Evolutionary conservation across 2,888 invertebrate species (phyloP).

Genomic region (Chalcosyrphus nemorum): DNA sequence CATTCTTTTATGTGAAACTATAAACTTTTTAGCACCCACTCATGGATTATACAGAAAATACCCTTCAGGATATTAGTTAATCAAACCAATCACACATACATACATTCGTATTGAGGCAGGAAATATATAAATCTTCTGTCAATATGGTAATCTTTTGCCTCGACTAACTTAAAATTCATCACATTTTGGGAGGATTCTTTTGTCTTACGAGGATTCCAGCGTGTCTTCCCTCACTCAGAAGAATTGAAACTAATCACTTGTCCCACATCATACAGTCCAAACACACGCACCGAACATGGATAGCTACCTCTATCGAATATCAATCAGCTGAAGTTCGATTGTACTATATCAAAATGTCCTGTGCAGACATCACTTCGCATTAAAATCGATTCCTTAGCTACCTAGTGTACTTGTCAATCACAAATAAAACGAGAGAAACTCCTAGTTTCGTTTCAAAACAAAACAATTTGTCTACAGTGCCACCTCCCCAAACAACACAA

Average conservation of each 20-base stretch:
- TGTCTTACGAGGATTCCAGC: too few relatives aligned
- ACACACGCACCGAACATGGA: too few relatives aligned
- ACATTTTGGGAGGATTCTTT: slow-evolving; percentile 33
- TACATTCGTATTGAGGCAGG: too few relatives aligned
- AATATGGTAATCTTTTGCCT: slow-evolving; percentile 1
- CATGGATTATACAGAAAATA: not conserved
- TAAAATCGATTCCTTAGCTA: slow-evolving; percentile 17
- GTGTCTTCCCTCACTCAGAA: slow-evolving; percentile 16
- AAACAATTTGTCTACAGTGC: not conserved
- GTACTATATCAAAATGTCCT: not conserved
- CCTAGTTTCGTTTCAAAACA: not conserved
- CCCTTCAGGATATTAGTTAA: not conserved
- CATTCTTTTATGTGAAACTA: not conserved
- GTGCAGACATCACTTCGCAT: not conserved
- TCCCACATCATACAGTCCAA: slow-evolving; percentile 30
- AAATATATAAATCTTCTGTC: too few relatives aligned
- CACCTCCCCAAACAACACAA: too few relatives aligned
- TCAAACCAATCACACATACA: not conserved
- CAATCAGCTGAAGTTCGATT: slow-evolving; percentile 23
- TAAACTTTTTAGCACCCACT: not conserved
- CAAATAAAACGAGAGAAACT: slow-evolving; percentile 13
- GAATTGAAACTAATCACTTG: slow-evolving; percentile 46
- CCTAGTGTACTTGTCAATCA: slow-evolving; percentile 29
- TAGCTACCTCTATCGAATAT: slow-evolving; percentile 4
- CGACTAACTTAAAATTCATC: slow-evolving; percentile 2